Evolutionary conservation across 2,888 invertebrate species (phyloP).

Genomic region (Herminia tarsipennalis): DNA sequence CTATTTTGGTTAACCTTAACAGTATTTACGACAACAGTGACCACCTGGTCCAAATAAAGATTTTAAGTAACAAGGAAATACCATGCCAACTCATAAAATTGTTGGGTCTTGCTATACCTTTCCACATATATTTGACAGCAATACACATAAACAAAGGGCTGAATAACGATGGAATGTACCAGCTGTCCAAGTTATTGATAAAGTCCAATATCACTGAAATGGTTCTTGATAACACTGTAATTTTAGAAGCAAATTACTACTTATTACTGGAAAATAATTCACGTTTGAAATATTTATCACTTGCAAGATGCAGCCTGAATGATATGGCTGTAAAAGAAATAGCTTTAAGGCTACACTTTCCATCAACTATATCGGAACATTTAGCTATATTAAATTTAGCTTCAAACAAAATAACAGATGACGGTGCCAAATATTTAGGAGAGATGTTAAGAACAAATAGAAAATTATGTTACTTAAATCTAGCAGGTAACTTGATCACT

Average conservation of each 20-base stretch:
- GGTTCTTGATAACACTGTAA: slow-evolving; percentile 3
- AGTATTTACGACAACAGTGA: slow-evolving; percentile 1
- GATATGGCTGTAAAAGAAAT: slow-evolving; percentile 53
- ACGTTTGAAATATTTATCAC: slow-evolving; percentile 50
- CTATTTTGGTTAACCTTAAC: too few species aligned
- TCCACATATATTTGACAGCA: slow-evolving; percentile 2
- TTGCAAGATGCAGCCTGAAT: slow-evolving; percentile 57
- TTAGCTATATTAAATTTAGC: slow-evolving; percentile 62
- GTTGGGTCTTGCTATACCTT: not conserved
- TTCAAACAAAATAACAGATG: slow-evolving; percentile 64
- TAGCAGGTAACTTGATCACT: slow-evolving; percentile 60
- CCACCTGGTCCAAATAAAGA: slow-evolving; percentile 1
- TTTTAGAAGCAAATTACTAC: slow-evolving; percentile 48
- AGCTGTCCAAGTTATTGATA: not conserved
- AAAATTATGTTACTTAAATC: slow-evolving; percentile 65
- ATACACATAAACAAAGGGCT: slow-evolving; percentile 4
- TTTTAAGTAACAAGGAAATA: not conserved
- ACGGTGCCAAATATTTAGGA: slow-evolving; percentile 56
- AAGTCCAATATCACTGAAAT: slow-evolving; percentile 3
- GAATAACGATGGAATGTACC: not conserved
- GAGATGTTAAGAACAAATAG: slow-evolving; percentile 64
- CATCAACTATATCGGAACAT: slow-evolving; percentile 46
- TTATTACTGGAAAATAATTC: slow-evolving; percentile 46
- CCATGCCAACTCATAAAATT: not conserved
- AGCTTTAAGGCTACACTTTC: slow-evolving; percentile 38